Base-by-base conservation (phyloP, 2,797 vertebrate genomes). In the Philypnodon macrostomus region DNA sequence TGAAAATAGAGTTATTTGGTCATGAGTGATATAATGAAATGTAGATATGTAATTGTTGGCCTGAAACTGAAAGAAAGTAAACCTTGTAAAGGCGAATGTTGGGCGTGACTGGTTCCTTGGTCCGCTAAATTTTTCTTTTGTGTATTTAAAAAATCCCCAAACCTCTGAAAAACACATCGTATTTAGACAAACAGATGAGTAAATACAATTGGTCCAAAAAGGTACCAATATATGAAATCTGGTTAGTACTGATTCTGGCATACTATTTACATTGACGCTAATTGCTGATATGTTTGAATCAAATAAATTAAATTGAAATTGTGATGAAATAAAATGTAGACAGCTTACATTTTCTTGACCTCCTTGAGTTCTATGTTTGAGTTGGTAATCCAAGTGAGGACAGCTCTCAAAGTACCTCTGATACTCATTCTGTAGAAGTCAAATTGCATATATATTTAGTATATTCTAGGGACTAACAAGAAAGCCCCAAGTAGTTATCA, bases 391-490 rank as follows among this genome's bases (percentile, higher is more conserved):
- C 87, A 87, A 87, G 42, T 30, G 57, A 3, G 80, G 72, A 17
- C 48, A 49, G 31, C 15, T 83, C 61, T 84, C 66, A 47, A 91
- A 65, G 49, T 83, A 85, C 9, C 37, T 55, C 44, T 87, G 84
- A 67, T 89, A 91, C 40, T 88, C 85, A 29, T 63, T 57, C 90
- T 92, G 70, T 1, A 68, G 29, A n/a, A 17, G 47, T 57, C 30
- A 71, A 59, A 75, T 19, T 15, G 67, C 21, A 23, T 23, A 23
- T 15, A 53, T 53, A 1, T 19, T 17, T 33, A n/a, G n/a, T n/a
- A n/a, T n/a, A n/a, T n/a, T n/a, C n/a, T n/a, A n/a, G n/a, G n/a
- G n/a, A n/a, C n/a, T n/a, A n/a, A n/a, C n/a, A n/a, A n/a, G n/a
- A n/a, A n/a, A n/a, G n/a, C n/a, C n/a, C n/a, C n/a, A n/a, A n/a